Evolutionary conservation across 2,113 vertebrate genomes (phyloP), one percentile per base, ranked within the genome.

Genomic region (Rousettus leschenaultii): DNA sequence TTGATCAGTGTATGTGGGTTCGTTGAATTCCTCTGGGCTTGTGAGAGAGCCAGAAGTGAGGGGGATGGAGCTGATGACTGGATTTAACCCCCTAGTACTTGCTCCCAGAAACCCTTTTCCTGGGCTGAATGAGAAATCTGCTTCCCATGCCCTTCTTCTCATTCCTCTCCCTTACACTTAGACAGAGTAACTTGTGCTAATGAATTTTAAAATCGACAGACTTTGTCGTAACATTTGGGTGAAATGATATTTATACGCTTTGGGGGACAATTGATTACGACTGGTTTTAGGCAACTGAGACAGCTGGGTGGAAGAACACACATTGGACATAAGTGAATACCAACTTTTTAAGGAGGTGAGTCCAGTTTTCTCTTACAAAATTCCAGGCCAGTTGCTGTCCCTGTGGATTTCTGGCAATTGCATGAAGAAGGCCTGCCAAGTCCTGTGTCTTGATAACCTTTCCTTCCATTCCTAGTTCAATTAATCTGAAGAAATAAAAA

Each of bases 291-390:
- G 40, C 38, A 55, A 68, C 61, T 35, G 70, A 92, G 45, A 61
- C 13, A 89, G 30, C 40, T 38, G 12, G 7, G 8, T 82, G 26
- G 18, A 95, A 89, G 65, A 77, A 38, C 38, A 86, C 15, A 75
- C 26, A 70, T 0, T 66, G 19, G 24, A 70, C 40, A 5, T 30
- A 85, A 82, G 59, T 30, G 26, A 95, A 88, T 94, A 94, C 97
- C 15, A 95, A 97, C 97, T 91, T 97, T 87, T 97, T 89, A 5
- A 98, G 88, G 43, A 98, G 94, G 30, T 93, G 84, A 5, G 53
- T 87, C 96, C 96, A 96, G 38, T 96, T 97, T 89, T 93, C 65
- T 92, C 71, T 94, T 33, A 98, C 89, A 93, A 98, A 98, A 59
- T 96, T 95, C 96, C 97, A 98, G 38, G 93, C 95, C 93, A 97